Evolutionary conservation across 2,113 vertebrate genomes (phyloP).

Genomic region (Zosterops pallidus): DNA sequence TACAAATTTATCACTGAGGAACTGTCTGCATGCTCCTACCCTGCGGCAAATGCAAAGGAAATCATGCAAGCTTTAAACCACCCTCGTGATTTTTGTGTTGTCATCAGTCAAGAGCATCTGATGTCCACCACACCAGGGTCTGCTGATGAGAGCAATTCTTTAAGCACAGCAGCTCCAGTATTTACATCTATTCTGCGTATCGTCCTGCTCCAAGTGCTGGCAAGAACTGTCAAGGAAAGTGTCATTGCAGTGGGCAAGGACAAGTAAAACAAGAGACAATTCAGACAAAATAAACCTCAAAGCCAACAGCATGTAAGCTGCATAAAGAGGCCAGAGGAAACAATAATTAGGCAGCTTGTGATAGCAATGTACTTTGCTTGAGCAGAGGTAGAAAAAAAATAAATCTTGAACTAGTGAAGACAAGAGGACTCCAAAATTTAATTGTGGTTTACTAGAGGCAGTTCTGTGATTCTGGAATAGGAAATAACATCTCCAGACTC

Average conservation of each 20-base stretch:
- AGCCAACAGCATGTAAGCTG: not conserved
- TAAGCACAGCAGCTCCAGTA: not conserved
- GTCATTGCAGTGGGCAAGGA: not conserved
- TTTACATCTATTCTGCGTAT: not conserved
- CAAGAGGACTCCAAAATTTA: not conserved
- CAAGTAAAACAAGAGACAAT: not conserved
- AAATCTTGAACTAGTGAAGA: not conserved
- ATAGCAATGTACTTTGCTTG: not conserved
- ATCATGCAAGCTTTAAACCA: not conserved
- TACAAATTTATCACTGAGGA: not conserved
- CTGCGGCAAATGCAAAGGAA: not conserved
- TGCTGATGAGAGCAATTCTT: not conserved
- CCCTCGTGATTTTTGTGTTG: not conserved
- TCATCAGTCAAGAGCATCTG: not conserved
- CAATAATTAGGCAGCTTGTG: not conserved
- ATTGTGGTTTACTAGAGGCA: not conserved
- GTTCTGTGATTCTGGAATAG: not conserved
- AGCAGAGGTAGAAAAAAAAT: not conserved
- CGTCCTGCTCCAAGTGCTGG: not conserved
- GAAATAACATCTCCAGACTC: not conserved
- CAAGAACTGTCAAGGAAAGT: not conserved
- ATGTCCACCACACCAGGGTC: not conserved
- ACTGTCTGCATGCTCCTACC: not conserved
- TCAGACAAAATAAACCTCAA: not conserved
- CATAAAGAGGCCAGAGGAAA: not conserved